Base-by-base conservation (phyloP, 1,140 invertebrate genomes). In the Pogonomyrmex californicus region DNA sequence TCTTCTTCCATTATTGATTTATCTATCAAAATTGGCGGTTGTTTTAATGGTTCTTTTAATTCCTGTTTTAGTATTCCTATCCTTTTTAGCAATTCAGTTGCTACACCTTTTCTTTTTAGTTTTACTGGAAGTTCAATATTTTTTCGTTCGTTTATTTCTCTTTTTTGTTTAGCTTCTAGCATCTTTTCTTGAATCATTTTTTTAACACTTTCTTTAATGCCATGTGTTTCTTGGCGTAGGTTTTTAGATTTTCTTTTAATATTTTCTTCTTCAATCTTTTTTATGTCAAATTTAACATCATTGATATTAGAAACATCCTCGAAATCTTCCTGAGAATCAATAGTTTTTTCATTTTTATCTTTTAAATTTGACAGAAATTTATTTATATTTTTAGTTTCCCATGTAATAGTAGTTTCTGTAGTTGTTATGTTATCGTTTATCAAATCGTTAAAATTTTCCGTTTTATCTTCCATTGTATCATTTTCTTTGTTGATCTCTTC, bases 111-210 rank as follows among this genome's bases (percentile, higher is more conserved):
- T 10, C 83, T 83, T 77, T 56, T 47, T 60, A 49, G 62, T 70
- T 88, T 90, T 63, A 23, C 66, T 7, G 85, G 44, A 91, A 82
- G 85, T 47, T 93, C 87, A 76, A 76, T 38, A 47, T 91, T 83
- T n/a, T 66, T 71, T 75, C 4, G 90, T 77, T 87, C 65, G 4
- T 56, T 60, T 0, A 36, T 4, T 4, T 93, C 90, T 58, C 86
- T 91, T 73, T 85, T 92, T 1, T 85, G 77, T 60, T 92, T 91
- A 9, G 89, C 90, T 87, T 95, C 93, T 68, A 92, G 90, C 86
- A 93, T 92, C 79, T 94, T 95, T 68, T 93, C 92, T 89, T 93
- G 91, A 58, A 95, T 95, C 14, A 95, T 79, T 90, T 94, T 94
- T 75, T 93, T 94, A 7, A 95, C 90, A 17, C 92, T 91, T 88